phyloP scores from a whole-genome alignment of 2,113 vertebrate species.

The cattle (Bos taurus) region DNA sequence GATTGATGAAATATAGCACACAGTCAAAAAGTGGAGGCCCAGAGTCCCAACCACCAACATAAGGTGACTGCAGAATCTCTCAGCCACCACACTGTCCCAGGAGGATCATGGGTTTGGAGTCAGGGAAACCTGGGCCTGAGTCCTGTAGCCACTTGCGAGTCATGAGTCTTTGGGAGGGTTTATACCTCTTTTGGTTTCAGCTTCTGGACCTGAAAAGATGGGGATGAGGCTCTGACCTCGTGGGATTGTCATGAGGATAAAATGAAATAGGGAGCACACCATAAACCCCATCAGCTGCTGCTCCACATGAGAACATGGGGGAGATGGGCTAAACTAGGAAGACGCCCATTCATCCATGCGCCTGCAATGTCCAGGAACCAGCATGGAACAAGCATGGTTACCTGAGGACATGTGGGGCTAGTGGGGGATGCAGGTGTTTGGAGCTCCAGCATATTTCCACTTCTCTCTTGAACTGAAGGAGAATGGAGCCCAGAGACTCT shows the following conservation, averaged over 20 bases:
- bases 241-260: not conserved
- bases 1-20: not conserved
- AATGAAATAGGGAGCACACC: not conserved
- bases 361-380: not conserved
- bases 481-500: not conserved
- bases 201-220: not conserved
- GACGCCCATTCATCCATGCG: rapidly evolving
- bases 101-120: not conserved
- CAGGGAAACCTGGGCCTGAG: not conserved
- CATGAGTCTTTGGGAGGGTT: not conserved
- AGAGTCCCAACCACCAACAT: not conserved
- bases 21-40: not conserved
- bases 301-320: not conserved
- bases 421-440: rapidly evolving
- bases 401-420: rapidly evolving
- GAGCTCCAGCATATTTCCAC: not conserved
- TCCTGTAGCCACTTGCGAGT: not conserved
- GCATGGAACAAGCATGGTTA: not conserved
- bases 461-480: not conserved
- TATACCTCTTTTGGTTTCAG: not conserved
- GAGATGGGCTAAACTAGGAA: not conserved
- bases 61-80: not conserved
- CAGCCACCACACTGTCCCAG: not conserved
- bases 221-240: not conserved
- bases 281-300: not conserved